These are phyloP conservation scores for Drosophila buzzatii DNA, from an alignment of 2,888 invertebrate species.

Conservation along the genomic window DNA sequence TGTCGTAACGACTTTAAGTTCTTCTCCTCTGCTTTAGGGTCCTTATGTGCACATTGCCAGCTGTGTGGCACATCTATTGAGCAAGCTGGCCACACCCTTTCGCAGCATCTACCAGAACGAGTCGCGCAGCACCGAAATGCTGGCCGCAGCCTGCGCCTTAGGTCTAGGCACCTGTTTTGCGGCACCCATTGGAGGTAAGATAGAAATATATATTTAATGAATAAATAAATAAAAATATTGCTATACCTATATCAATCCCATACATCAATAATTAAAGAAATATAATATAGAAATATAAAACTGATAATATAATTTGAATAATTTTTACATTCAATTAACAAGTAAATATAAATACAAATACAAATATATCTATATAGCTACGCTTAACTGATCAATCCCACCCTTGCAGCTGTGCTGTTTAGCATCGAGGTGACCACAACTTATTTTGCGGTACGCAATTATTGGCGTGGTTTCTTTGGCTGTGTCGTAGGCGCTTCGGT, in stretches of 20 bases:
- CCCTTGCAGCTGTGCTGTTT: constrained; percentile 93
- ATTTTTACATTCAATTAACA: no score
- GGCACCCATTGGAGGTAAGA: constrained; percentile 95
- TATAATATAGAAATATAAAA: no score
- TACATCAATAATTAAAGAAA: no score
- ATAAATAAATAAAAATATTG: not conserved
- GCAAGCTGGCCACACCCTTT: constrained; percentile 96
- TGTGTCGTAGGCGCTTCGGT: constrained; percentile 96
- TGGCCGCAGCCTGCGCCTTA: constrained; percentile 98
- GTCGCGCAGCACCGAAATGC: constrained; percentile 97
- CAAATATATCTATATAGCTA: no score
- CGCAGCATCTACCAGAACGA: constrained; percentile 98
- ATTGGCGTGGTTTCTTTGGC: constrained; percentile 99
- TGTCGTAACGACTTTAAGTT: not conserved
- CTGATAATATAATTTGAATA: no score
- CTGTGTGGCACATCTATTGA: constrained; percentile 96
- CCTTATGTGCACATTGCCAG: constrained; percentile 99
- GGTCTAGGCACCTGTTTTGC: constrained; percentile 97
- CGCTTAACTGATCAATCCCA: not conserved
- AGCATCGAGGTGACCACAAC: constrained; percentile 99
- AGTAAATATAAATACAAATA: no score
- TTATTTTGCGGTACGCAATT: constrained; percentile 98
- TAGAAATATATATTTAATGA: no score
- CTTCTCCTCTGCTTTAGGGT: constrained; percentile 87
- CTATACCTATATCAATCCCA: no score